phyloP scores from a whole-genome alignment of 2,888 invertebrate species.

The Cantharis rufa region DNA sequence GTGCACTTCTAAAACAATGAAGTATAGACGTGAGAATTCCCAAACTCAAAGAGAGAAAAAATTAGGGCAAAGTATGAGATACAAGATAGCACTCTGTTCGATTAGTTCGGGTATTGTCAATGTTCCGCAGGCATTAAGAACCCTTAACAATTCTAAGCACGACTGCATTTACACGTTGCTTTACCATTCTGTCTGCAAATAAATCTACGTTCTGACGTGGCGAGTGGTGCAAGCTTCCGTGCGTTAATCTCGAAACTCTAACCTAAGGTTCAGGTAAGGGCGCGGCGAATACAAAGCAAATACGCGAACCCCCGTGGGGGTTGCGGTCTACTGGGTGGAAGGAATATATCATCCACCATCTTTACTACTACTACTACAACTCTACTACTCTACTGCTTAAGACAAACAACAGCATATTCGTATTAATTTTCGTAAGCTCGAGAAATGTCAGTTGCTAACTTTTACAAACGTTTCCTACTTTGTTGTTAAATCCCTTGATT shows the following conservation, averaged over 20 bases:
- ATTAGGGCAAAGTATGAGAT: background rate
- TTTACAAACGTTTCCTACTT: conserved; percentile 1
- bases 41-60: conserved; percentile 7
- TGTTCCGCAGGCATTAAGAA: conserved; percentile 20
- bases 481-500: background rate
- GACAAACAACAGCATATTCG: conserved; percentile 29
- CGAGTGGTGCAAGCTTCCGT: conserved; percentile 26
- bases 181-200: conserved; percentile 32
- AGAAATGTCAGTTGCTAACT: background rate
- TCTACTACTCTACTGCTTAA: conserved; percentile 4
- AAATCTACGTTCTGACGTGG: conserved; percentile 28
- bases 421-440: conserved; percentile 21
- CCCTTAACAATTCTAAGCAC: conserved; percentile 22
- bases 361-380: conserved; percentile 6
- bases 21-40: conserved; percentile 15
- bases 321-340: conserved; percentile 23
- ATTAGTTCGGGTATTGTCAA: conserved; percentile 25
- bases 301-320: conserved; percentile 18
- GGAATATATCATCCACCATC: conserved; percentile 29
- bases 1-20: conserved; percentile 22
- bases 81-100: conserved; percentile 25
- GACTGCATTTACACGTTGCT: conserved; percentile 31
- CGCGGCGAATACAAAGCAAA: conserved; percentile 27
- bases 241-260: conserved; percentile 27
- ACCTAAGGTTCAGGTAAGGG: conserved; percentile 15